Base-by-base conservation (phyloP, 2,797 vertebrate genomes). In the Cossypha caffra region DNA sequence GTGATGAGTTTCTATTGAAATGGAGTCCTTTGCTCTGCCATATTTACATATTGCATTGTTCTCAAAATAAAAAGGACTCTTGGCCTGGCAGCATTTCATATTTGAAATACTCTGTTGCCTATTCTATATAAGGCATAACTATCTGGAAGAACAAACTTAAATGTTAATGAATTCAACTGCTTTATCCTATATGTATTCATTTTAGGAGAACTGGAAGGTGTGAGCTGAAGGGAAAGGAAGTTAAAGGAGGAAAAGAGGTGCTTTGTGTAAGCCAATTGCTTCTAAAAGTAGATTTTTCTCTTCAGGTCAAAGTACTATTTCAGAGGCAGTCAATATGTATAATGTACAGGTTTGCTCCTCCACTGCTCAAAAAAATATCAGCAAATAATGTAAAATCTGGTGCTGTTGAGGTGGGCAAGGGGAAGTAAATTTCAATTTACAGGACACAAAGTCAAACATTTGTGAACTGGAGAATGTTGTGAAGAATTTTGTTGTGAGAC, bases 141-240 rank as follows among this genome's bases (percentile, higher is more conserved):
- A 54, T 77, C 58, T 91, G 38, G 61, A 94, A 91, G 87, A 95
- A 72, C 48, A 19, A 91, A 72, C 91, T 78, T 83, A 95, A 95
- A 91, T 93, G 93, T 86, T 94, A 96, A 94, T 90, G 68, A 85
- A 91, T 94, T 86, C 82, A 91, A 31, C 47, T 80, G 58, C 90
- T 88, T 94, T 93, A 88, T 93, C 73, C 10, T 3, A 4, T 73
- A 20, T 73, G 43, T 69, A 40, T 85, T 95, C 59, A n/a, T 85
- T 89, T 79, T 33, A 76, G 74, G 55, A 79, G 48, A 73, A 72
- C 3, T 63, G 25, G 43, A 64, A 87, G 72, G 40, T 59, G 21
- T 75, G 45, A 52, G n/a, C 42, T 52, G 72, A 66, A 64, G 29
- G 31, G 12, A 77, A 77, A 62, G 47, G 50, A 20, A 63, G 18